Conservation (phyloP, 2,888 invertebrate genomes). For the Lomographa bimaculata region DNA sequence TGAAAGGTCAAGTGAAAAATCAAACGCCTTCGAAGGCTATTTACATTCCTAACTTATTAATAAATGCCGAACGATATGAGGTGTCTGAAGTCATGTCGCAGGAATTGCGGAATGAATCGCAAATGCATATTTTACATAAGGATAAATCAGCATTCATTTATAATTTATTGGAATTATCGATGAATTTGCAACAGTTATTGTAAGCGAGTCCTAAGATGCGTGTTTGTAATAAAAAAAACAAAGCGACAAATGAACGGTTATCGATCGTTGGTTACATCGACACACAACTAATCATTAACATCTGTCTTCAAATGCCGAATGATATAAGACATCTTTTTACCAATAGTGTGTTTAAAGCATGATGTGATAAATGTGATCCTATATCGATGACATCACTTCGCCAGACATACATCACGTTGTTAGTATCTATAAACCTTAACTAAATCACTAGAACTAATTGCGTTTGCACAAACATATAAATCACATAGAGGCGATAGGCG, state of each 20-base stretch:
- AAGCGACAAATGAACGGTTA: too few species aligned
- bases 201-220: background rate
- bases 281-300: constrained; percentile 3
- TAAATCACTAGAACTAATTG: constrained; percentile 24
- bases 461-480: constrained; percentile 26
- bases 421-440: constrained; percentile 19
- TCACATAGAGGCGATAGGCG: constrained; percentile 20
- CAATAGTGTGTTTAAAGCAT: too few species aligned
- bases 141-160: constrained; percentile 14
- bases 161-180: constrained; percentile 3
- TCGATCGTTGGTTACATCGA: too few species aligned
- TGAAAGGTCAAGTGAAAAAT: constrained; percentile 59
- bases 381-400: constrained; percentile 12
- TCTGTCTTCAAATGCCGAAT: constrained; percentile 8
- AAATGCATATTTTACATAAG: constrained; percentile 33
- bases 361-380: too few species aligned
- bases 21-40: constrained; percentile 53
- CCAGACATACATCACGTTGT: constrained; percentile 7
- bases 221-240: too few species aligned
- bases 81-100: constrained; percentile 47
- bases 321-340: constrained; percentile 8
- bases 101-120: constrained; percentile 51
- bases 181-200: constrained; percentile 4
- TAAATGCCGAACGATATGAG: constrained; percentile 42
- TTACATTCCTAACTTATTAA: constrained; percentile 62